Conservation (phyloP, 2,113 vertebrate species). For the Hippocampus guttulatus region DNA sequence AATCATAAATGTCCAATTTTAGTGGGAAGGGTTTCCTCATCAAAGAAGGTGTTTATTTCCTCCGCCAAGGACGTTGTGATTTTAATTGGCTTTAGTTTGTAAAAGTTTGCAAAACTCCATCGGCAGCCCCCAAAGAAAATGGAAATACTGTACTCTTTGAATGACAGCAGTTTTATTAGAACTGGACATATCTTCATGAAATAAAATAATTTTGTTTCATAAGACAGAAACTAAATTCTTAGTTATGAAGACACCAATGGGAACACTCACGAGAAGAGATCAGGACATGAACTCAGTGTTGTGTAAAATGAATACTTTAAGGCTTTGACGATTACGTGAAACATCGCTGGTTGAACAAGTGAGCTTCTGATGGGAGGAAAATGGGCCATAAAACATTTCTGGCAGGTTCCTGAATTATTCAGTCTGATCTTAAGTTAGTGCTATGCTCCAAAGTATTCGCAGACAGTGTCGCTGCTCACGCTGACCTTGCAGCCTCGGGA, state of each 20-base stretch:
- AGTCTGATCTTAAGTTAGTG: slow-evolving; percentile 34
- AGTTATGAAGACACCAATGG: slow-evolving; percentile 2
- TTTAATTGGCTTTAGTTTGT: not conserved
- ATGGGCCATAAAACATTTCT: slow-evolving; percentile 39
- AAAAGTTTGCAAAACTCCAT: not conserved
- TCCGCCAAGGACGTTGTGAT: not conserved
- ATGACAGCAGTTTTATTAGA: not conserved
- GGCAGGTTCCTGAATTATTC: slow-evolving; percentile 46
- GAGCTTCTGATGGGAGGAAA: slow-evolving; percentile 25
- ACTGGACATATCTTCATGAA: not conserved
- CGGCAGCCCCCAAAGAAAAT: not conserved
- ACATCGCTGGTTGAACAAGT: slow-evolving; percentile 16
- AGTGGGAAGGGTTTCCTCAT: not conserved
- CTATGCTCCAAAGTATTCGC: slow-evolving; percentile 25
- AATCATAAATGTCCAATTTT: not conserved
- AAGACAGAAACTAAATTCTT: not conserved
- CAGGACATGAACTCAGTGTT: not conserved
- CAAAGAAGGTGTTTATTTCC: not conserved
- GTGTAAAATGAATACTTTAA: slow-evolving; percentile 6
- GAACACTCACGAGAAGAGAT: slow-evolving; percentile 11
- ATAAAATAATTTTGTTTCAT: slow-evolving; percentile 11
- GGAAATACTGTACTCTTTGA: not conserved
- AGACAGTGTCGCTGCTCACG: slow-evolving; percentile 7
- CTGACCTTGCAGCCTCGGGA: slow-evolving; percentile 20
- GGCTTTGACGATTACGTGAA: slow-evolving; percentile 9